A percentile compares a stretch with the other conserved stretches of the same genome.
phyloP scores from a whole-genome alignment of 2,113 vertebrate species.

The Phoxinus phoxinus region DNA sequence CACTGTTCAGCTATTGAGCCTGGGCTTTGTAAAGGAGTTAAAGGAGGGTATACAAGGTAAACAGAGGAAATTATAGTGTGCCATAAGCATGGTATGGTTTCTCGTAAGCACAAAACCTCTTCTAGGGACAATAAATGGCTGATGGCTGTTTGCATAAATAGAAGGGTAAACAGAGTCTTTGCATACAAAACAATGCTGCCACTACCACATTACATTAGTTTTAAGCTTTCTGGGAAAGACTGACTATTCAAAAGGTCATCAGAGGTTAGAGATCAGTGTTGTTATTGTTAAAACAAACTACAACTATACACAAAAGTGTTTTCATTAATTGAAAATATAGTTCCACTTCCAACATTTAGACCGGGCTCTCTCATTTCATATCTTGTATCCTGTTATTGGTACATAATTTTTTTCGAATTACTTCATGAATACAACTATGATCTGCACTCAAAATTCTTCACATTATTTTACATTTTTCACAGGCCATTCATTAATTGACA shows the following conservation, averaged over 20 bases:
- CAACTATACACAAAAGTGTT: too few relatives aligned
- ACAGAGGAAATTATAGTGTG: not conserved
- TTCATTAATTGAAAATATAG: not conserved
- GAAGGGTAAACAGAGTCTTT: not conserved
- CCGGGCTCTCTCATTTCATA: too few relatives aligned
- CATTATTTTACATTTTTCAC: too few relatives aligned
- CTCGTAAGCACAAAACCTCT: not conserved
- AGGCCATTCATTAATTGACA: too few relatives aligned
- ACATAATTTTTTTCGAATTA: too few relatives aligned
- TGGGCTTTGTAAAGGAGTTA: not conserved
- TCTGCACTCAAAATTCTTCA: too few relatives aligned
- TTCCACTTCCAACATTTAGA: too few relatives aligned
- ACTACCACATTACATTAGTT: not conserved
- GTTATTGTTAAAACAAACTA: not conserved
- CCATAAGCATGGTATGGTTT: not conserved
- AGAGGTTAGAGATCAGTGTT: not conserved
- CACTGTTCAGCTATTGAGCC: constrained; percentile 7
- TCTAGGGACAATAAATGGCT: not conserved
- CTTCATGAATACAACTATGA: too few relatives aligned
- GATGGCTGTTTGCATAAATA: not conserved
- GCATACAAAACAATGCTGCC: not conserved
- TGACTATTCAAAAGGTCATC: not conserved
- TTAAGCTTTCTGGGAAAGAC: constrained; percentile 4
- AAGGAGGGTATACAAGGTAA: not conserved
- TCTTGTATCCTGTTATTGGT: too few relatives aligned